Base-by-base conservation (phyloP, 2,797 vertebrate genomes). In the Liasis olivaceus region DNA sequence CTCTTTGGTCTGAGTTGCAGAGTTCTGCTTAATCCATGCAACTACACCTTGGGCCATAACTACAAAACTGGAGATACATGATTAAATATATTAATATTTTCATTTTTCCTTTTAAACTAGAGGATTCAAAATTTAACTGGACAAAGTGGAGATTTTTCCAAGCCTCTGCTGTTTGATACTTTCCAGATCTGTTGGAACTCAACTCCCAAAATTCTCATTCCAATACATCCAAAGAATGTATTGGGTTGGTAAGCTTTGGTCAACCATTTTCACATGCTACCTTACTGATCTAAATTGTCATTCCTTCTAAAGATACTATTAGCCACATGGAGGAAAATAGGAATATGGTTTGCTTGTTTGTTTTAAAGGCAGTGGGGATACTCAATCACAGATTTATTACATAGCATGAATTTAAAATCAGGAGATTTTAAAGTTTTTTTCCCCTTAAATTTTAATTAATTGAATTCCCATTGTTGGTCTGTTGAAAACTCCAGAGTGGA, bases 1-100 rank as follows among this genome's bases (percentile, higher is more conserved):
- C 95, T 94, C 95, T 95, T 94, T 96, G 91, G 3, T 77, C 72
- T 31, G 51, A 1, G 14, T 77, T 90, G 59, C 5, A 63, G 31
- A 92, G 89, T 89, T 89, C 54, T 72, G 0, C 54, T 81, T 1
- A 28, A 92, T 93, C 89, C 6, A 87, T 60, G 60, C 11, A 42
- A 64, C 31, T 64, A 54, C 13, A 20, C 4, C 0, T 72, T 81
- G 58, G 89, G 91, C 87, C 8, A 81, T 17, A 72, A 15, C 2
- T 2, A 56, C 66, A n/a, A 94, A 91, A 94, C 26, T 1, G 8
- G 36, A 17, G 58, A 81, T 84, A 24, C 8, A 3, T 92, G 84
- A 56, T 26, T 31, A 22, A 69, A 26, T 86, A 84, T 56, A 13
- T 22, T 31, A 11, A 86, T 66, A 63, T 64, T 66, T 86, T 66